Base-by-base conservation (phyloP, 2,113 vertebrate genomes). In the Triplophysa tibetana region DNA sequence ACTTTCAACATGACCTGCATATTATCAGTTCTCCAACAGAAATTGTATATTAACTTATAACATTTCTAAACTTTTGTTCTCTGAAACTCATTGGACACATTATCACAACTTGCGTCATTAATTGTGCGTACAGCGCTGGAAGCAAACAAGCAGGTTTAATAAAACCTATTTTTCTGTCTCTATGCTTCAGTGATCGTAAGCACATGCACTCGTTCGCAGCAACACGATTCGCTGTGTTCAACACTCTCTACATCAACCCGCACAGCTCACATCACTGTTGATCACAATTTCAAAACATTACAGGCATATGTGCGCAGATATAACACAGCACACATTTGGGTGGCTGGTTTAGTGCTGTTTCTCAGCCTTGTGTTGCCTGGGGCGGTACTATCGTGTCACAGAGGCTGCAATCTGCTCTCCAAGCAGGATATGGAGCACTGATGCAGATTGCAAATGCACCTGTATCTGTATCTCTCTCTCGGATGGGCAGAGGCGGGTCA, bases 401-500 rank as follows among this genome's bases (percentile, higher is more conserved):
- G 23, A 81, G 83, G 17, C 41, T 72, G 29, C 26, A 69, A 50
- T 79, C 60, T 70, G 70, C 58, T 68, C 77, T 68, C 77, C 24
- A 54, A 66, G 19, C 68, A 69, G 45, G 74, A 48, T 13, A 60
- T 9, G 38, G 33, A 52, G 70, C 23, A 43, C 29, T 83, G 65
- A 69, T 70, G 19, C n/a, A 82, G 70, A 73, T 77, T 77, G 52
- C 58, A 61, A 78, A 66, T 78, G 23, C 23, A 85, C 84, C 81
- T 86, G 77, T 79, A 81, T 80, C 81, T 86, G 77, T 79, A 81
- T 80, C 85, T 70, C 82, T 26, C 82, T 48, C 2, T 23, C 58
- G 6, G 83, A 86, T 81, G 61, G 66, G 80, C 21, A 70, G 75
- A 83, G 86, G 83, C 85, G 85, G 80, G 75, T 60, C 78, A 56